Base-by-base conservation (phyloP, 1,140 invertebrate species). In the Drosophila pandora region DNA sequence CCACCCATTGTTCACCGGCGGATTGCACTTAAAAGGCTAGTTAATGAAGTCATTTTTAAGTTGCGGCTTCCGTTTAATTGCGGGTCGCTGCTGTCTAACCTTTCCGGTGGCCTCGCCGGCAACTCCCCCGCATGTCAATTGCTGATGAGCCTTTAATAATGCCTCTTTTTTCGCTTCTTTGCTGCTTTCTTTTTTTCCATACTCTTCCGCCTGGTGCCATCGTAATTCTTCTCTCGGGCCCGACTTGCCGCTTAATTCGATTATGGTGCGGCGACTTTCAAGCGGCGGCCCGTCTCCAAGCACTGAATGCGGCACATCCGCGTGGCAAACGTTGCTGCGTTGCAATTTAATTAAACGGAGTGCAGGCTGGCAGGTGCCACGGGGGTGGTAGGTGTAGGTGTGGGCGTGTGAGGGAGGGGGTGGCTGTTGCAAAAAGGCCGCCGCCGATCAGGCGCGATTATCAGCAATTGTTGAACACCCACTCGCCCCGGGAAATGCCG, bases 141-240 rank as follows among this genome's bases (percentile, higher is more conserved):
- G 82, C 82, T 85, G 82, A 85, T 85, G 82, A 85, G 82, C 82
- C 87, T 85, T 85, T 85, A 87, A 85, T 82, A 87, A 84, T 84
- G 82, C 75, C 87, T 63, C 63, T 64, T 30, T 28, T 43, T 25
- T 23, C 7, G 25, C 32, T 22, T 13, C 34, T 30, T 50, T 37
- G 22, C 8, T 13, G 22, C 25, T 28, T 28, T 28, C 21, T 63
- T 32, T 58, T 32, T 30, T 60, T 30, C 68, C 23, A 34, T 41
- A 22, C 58, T 61, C 12, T 47, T 45, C 45, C 17, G 28, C 30
- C 21, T 49, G 76, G 41, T 74, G 82, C 74, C 82, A 85, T 85
- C 82, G 82, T 87, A 87, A 87, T 82, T 85, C 82, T 85, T 77
- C 63, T 43, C 63, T 43, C 52, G 23, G 72, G 70, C 49, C 58